A percentile compares a stretch with the other conserved stretches of the same genome.
Conservation (phyloP, 1,140 invertebrate genomes). For the Xylocopa sonorina region DNA sequence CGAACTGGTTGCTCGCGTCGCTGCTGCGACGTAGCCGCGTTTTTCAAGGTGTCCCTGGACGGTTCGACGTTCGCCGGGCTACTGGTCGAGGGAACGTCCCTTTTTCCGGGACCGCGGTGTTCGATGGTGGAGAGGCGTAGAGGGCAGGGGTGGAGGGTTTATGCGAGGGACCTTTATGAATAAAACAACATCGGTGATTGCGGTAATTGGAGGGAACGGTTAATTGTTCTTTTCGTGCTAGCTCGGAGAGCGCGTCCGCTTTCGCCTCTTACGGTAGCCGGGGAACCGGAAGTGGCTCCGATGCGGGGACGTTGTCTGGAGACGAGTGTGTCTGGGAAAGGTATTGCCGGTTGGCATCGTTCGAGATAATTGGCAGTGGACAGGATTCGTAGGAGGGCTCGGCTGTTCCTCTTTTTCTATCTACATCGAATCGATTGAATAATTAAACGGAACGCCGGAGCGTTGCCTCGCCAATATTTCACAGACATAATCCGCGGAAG, state of each 20-base stretch:
- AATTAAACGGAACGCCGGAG: background rate
- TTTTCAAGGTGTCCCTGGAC: constrained; percentile 8
- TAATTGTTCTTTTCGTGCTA: constrained; percentile 40
- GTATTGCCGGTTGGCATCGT: background rate
- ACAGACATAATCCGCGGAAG: background rate
- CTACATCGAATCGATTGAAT: background rate
- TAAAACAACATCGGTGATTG: constrained; percentile 37
- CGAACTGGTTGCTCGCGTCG: background rate
- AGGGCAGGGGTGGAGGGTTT: background rate
- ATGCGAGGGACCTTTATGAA: constrained; percentile 30
- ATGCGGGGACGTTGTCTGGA: background rate
- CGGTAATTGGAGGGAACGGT: constrained; percentile 38
- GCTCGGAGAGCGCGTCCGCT: background rate
- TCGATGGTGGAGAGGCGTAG: too few species aligned
- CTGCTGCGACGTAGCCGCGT: constrained; percentile 21
- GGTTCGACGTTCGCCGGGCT: constrained; percentile 16
- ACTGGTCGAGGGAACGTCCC: background rate
- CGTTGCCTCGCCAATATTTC: background rate
- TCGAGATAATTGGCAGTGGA: background rate
- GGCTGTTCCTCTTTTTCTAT: too few species aligned
- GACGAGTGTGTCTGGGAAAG: background rate
- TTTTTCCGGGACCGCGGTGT: background rate
- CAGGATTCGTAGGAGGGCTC: background rate
- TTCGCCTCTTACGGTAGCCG: background rate
- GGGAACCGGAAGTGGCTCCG: constrained; percentile 12